phyloP scores from a whole-genome alignment of 2,797 vertebrate species.

The Pseudochromis fuscus region DNA sequence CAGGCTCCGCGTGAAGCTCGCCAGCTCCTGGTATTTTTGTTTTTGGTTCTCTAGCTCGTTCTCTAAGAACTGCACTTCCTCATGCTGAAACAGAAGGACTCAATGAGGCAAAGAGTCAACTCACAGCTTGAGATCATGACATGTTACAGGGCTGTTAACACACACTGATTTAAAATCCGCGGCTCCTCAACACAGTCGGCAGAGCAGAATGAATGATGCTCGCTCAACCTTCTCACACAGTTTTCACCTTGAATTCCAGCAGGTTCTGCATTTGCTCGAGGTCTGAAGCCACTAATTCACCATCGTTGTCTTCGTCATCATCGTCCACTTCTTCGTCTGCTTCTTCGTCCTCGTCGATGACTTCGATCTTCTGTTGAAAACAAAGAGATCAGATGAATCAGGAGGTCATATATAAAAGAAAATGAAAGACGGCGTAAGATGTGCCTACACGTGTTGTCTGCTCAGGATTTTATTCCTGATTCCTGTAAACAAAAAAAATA shows the following conservation, averaged over 20 bases:
- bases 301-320: conserved; percentile 87
- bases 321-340: conserved; percentile 91
- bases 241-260: conserved; percentile 94
- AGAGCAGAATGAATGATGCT: too few species aligned
- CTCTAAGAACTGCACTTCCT: conserved; percentile 97
- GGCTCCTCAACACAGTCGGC: not conserved
- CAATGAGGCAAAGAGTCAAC: conserved; percentile 11
- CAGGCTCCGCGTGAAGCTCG: conserved; percentile 91
- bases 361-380: conserved; percentile 92
- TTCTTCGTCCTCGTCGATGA: conserved; percentile 91
- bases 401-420: not conserved
- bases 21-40: conserved; percentile 93
- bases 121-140: not conserved
- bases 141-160: not conserved
- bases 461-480: not conserved
- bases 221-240: too few species aligned
- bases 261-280: conserved; percentile 94
- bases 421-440: not conserved
- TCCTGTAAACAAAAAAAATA: not conserved
- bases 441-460: not conserved
- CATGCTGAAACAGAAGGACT: conserved; percentile 85
- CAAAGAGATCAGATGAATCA: conserved; percentile 16
- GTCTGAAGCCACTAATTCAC: conserved; percentile 90
- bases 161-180: not conserved
- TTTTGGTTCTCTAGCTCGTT: conserved; percentile 95